Evolutionary conservation across 2,113 vertebrate species (phyloP).

Genomic region (Ictidomys tridecemlineatus): DNA sequence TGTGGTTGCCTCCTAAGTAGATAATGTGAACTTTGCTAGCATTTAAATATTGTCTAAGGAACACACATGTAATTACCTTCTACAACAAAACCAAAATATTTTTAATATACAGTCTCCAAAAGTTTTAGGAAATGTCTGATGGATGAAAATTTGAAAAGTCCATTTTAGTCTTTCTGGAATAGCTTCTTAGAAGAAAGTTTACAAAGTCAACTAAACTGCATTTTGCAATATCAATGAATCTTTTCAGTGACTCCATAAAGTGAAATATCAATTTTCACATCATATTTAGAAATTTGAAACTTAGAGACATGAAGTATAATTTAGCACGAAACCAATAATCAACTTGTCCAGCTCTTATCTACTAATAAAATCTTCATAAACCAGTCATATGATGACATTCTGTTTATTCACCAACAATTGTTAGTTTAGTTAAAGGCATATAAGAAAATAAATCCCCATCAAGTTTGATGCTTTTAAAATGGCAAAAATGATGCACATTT

Average conservation of each 20-base stretch:
- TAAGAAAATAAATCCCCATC: not conserved
- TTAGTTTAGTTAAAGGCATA: not conserved
- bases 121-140: not conserved
- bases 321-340: not conserved
- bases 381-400: not conserved
- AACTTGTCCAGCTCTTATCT: not conserved
- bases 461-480: conserved; percentile 42
- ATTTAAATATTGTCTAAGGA: not conserved
- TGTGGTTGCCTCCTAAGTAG: not conserved
- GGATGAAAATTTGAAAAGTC: not conserved
- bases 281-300: not conserved
- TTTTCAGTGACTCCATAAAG: not conserved
- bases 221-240: not conserved
- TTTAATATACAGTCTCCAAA: conserved; percentile 22
- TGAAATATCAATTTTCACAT: conserved; percentile 50
- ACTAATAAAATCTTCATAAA: not conserved
- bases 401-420: not conserved
- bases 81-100: conserved; percentile 42
- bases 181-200: conserved; percentile 2
- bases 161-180: not conserved
- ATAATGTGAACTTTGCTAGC: not conserved
- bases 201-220: not conserved
- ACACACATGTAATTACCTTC: not conserved
- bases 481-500: not conserved
- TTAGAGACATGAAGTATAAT: not conserved